A percentile compares a stretch with the other conserved stretches of the same genome.
Conservation (phyloP, 2,113 vertebrate species). For the Otolemur garnettii region DNA sequence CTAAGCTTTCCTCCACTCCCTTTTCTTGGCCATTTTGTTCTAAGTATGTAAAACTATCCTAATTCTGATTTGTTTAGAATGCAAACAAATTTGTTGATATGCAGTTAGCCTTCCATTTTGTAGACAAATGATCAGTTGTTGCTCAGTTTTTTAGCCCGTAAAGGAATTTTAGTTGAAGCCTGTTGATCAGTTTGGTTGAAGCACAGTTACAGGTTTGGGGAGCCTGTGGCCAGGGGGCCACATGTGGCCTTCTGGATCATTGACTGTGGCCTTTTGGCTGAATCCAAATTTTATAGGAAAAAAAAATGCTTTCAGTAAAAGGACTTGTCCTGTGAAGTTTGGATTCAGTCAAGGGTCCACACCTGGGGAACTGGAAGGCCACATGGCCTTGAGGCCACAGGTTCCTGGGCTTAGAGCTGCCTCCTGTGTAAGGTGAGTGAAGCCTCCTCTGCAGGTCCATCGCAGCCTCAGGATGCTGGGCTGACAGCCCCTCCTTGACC, state of each 20-base stretch:
- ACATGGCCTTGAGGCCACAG: too few species aligned
- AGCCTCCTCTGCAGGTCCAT: fast-evolving
- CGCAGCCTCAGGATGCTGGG: not conserved
- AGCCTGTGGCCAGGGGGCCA: too few species aligned
- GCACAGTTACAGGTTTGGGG: not conserved
- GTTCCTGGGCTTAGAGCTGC: not conserved
- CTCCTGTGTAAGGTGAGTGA: not conserved
- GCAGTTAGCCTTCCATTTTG: not conserved
- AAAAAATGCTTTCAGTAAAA: too few species aligned
- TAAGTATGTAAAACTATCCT: not conserved
- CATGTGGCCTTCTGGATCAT: too few species aligned
- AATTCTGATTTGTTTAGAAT: constrained; percentile 34
- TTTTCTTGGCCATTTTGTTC: not conserved
- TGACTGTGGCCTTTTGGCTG: too few species aligned
- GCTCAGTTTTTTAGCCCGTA: not conserved
- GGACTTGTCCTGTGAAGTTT: too few species aligned
- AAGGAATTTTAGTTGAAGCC: not conserved
- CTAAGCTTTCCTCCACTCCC: not conserved
- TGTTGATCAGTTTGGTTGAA: not conserved
- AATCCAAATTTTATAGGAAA: too few species aligned
- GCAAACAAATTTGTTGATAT: too few species aligned
- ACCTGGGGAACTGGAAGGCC: too few species aligned
- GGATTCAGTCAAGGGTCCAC: too few species aligned
- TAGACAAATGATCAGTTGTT: not conserved
- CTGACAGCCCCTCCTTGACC: fast-evolving